phyloP scores from a whole-genome alignment of 1,140 invertebrate genomes.

The Pseudobourletiella spinata region DNA sequence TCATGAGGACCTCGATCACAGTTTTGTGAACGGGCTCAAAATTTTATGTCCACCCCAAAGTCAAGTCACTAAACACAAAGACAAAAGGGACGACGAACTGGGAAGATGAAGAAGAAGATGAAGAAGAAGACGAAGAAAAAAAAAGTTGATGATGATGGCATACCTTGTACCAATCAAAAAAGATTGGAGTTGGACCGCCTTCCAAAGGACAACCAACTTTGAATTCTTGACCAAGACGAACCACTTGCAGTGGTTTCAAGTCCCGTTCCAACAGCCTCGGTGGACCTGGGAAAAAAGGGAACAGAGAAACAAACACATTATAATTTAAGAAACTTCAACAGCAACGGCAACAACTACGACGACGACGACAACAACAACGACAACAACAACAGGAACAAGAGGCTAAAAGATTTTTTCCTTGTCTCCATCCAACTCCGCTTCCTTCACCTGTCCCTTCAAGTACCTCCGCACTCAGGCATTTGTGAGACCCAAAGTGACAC shows the following conservation, averaged over 20 bases:
- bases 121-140: not conserved
- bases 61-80: not conserved
- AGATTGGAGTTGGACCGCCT: conserved; percentile 20
- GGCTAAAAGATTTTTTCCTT: too few relatives aligned
- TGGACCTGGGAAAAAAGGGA: conserved; percentile 7
- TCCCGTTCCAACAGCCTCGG: conserved; percentile 15
- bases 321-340: not conserved
- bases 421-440: too few relatives aligned
- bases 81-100: not conserved
- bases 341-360: too few relatives aligned
- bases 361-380: too few relatives aligned
- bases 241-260: conserved; percentile 26
- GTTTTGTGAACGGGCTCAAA: too few relatives aligned
- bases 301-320: conserved; percentile 7
- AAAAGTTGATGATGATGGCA: not conserved
- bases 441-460: too few relatives aligned
- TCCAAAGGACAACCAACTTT: conserved; percentile 31
- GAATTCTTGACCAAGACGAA: conserved; percentile 29
- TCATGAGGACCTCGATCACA: too few relatives aligned
- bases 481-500: too few relatives aligned
- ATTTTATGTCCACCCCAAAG: too few relatives aligned
- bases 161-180: conserved; percentile 36
- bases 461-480: too few relatives aligned
- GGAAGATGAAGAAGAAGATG: not conserved
- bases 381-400: too few relatives aligned